Conservation (phyloP, 2,797 vertebrate genomes). For the Netta rufina region DNA sequence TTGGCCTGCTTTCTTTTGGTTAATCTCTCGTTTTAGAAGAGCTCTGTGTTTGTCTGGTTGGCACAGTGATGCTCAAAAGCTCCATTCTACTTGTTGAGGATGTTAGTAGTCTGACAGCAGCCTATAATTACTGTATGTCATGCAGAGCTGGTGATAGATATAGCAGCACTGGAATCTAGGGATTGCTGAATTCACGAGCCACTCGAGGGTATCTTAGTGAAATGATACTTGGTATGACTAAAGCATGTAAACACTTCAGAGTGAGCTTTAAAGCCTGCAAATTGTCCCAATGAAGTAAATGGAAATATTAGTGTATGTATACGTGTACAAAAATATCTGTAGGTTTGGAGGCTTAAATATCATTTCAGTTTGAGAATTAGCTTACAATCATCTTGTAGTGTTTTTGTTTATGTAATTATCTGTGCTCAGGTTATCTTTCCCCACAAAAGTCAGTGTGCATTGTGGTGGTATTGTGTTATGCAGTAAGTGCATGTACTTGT, state of each 20-base stretch:
- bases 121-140: background rate
- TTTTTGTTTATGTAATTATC: background rate
- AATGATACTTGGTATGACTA: background rate
- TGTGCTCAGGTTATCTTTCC: background rate
- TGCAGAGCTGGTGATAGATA: background rate
- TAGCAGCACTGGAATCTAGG: background rate
- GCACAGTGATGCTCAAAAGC: background rate
- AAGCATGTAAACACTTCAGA: background rate
- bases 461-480: background rate
- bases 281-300: background rate
- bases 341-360: background rate
- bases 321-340: background rate
- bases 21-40: background rate
- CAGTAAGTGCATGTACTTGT: background rate
- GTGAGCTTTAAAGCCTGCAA: background rate
- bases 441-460: background rate
- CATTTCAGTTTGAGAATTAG: background rate
- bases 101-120: background rate
- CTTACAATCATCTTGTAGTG: background rate
- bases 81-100: background rate
- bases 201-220: background rate
- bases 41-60: background rate
- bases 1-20: background rate
- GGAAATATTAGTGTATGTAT: background rate
- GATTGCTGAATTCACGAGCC: background rate